These are phyloP conservation scores for Eulacestoma nigropectus DNA, from an alignment of 2,113 vertebrate genomes.

Conservation along the genomic window DNA sequence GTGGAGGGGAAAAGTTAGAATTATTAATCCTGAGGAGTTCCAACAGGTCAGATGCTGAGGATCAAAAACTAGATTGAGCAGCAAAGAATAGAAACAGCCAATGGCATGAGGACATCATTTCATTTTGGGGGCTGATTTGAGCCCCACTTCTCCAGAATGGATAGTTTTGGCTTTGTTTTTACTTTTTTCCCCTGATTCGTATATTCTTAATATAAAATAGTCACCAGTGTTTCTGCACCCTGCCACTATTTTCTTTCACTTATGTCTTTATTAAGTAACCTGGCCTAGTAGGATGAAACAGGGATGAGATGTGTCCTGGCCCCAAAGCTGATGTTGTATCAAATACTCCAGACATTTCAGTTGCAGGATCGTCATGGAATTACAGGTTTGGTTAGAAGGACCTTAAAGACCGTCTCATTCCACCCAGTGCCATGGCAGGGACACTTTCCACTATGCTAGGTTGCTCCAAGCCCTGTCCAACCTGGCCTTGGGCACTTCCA, in stretches of 20 bases:
- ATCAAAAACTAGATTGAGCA: background rate
- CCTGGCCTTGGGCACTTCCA: background rate
- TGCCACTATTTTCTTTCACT: background rate
- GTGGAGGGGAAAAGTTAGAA: background rate
- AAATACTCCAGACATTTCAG: background rate
- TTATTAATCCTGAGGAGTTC: background rate
- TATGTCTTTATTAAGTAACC: background rate
- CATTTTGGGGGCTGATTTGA: background rate
- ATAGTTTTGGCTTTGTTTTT: background rate
- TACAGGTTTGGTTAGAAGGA: background rate
- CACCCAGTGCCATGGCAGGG: background rate
- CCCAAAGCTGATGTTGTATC: background rate
- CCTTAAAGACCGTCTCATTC: background rate
- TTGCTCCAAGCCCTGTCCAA: background rate
- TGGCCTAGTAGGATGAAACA: background rate
- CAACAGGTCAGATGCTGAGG: background rate
- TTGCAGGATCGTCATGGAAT: background rate
- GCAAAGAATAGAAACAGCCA: background rate
- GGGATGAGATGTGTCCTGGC: background rate
- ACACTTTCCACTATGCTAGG: background rate
- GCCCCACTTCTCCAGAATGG: background rate
- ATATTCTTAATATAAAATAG: background rate
- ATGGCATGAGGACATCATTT: background rate
- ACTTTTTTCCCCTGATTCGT: background rate
- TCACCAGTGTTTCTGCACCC: background rate